Conservation (phyloP, 1,140 invertebrate genomes). For the Temnothorax curvispinosus region DNA sequence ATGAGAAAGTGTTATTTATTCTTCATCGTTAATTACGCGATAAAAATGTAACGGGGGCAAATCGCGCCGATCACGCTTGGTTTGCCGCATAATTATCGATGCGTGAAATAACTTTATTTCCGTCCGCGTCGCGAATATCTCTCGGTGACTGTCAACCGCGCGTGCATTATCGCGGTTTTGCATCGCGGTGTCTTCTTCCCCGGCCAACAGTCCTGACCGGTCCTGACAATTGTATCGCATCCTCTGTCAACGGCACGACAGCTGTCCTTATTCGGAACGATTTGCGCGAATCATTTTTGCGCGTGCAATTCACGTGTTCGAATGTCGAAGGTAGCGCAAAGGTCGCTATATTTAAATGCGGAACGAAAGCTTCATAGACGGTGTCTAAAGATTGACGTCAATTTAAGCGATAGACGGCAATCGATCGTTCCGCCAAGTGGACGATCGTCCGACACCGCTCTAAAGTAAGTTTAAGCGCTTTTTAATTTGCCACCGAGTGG, state of each 20-base stretch:
- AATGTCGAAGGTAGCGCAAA: not conserved
- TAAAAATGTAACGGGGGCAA: not conserved
- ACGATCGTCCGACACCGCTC: not conserved
- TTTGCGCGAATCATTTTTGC: not conserved
- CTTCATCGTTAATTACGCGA: not conserved
- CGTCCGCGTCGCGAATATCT: not conserved
- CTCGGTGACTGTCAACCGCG: slow-evolving; percentile 2
- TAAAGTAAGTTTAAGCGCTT: slow-evolving; percentile 56
- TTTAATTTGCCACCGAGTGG: slow-evolving; percentile 33
- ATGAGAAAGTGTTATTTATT: not conserved
- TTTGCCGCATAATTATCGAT: not conserved
- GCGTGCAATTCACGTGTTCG: not conserved
- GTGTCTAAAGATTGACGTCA: slow-evolving; percentile 14
- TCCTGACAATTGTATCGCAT: not conserved
- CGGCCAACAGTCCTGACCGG: not conserved
- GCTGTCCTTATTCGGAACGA: not conserved
- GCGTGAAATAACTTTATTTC: not conserved
- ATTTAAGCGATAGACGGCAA: slow-evolving; percentile 35
- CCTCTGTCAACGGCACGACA: not conserved
- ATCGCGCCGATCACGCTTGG: not conserved
- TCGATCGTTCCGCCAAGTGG: slow-evolving; percentile 9
- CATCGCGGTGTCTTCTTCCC: not conserved
- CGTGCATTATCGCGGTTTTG: not conserved
- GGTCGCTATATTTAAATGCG: not conserved
- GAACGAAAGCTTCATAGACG: not conserved